Conservation (phyloP, 1,140 invertebrate species). For the Oreohelix idahoensis region DNA sequence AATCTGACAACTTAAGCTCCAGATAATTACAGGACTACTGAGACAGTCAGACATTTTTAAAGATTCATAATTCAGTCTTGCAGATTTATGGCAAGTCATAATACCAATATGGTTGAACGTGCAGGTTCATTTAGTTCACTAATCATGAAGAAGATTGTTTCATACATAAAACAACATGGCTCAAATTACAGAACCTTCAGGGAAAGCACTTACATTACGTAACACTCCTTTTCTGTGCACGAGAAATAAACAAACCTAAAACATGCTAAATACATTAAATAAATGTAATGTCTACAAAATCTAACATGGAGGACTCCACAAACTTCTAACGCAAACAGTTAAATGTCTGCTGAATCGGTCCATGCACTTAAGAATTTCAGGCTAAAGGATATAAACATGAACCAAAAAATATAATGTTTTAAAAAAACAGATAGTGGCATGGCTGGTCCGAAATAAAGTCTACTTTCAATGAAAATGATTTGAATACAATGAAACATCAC, state of each 20-base stretch:
- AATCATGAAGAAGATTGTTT: too few species aligned
- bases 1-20: too few species aligned
- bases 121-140: too few species aligned
- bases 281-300: background rate
- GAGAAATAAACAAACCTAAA: background rate
- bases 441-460: background rate
- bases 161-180: too few species aligned
- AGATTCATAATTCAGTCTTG: too few species aligned
- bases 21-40: too few species aligned
- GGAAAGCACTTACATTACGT: too few species aligned
- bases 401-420: background rate
- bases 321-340: background rate
- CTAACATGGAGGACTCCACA: background rate
- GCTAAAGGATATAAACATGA: background rate
- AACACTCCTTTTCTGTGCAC: too few species aligned
- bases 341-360: background rate
- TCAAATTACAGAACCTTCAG: too few species aligned
- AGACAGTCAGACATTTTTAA: too few species aligned
- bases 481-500: background rate
- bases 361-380: background rate
- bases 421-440: background rate
- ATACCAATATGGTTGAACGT: too few species aligned
- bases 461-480: background rate
- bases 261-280: background rate
- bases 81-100: too few species aligned